Base-by-base conservation (phyloP, 1,140 invertebrate species). In the Hestina assimilis region DNA sequence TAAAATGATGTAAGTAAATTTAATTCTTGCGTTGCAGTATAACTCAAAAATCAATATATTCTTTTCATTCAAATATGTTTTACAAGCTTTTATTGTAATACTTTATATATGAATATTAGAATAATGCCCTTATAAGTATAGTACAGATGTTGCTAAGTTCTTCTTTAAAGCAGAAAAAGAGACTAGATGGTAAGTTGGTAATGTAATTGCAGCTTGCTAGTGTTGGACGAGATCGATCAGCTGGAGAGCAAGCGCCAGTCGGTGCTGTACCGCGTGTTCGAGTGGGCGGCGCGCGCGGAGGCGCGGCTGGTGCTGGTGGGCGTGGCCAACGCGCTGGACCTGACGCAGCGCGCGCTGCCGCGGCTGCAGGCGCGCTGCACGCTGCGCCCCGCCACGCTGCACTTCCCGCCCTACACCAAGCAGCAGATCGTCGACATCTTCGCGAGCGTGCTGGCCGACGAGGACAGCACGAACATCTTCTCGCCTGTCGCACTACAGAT, bases 191-290 rank as follows among this genome's bases (percentile, higher is more conserved):
- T n/a, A n/a, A n/a, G n/a, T n/a, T n/a, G n/a, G n/a, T n/a, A 28
- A 28, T 28, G 3, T 6, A n/a, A 28, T 91, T 91, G 66, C 87
- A 94, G 95, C 41, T 83, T 99, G 2, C 72, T 99, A 14, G 92
- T 99, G n/a, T 81, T 99, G 11, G 98, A 99, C 85, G 98, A 99
- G 90, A 96, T 99, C 50, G 98, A 99, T 88, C 96, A 99, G 77
- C 86, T 99, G 4, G 92, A 93, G 58, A 93, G 90, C 47, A 95
- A 94, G 75, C 93, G 94, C 14, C 96, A 98, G 69, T 93, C 95
- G 2, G 93, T 99, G 15, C 84, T 99, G 8, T 99, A 99, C 81
- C 94, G 93, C 0, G 93, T 99, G 59, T 99, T 99, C 86, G 96
- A 97, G 75, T 98, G 97, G 96, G 96, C 97, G 0, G 90, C 93